These are phyloP conservation scores for Leucoptera coffeella DNA, from an alignment of 2,888 invertebrate species.

Conservation along the genomic window DNA sequence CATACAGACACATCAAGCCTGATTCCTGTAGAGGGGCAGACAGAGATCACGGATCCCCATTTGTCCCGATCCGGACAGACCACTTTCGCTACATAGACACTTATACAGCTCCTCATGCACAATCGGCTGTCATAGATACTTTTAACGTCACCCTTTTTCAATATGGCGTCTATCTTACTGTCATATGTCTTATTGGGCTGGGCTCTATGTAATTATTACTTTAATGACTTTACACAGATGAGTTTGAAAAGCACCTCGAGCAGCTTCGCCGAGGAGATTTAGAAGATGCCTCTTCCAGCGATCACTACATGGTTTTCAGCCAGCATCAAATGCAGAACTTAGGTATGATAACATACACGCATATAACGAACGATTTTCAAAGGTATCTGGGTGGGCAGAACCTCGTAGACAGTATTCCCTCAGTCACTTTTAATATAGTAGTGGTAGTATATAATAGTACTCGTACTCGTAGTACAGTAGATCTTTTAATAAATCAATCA, in stretches of 20 bases:
- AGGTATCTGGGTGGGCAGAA: neutral
- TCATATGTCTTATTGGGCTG: too few species aligned
- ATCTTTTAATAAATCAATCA: too few species aligned
- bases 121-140: too few species aligned
- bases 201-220: neutral
- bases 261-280: conserved; percentile 32
- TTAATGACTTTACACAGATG: conserved; percentile 20
- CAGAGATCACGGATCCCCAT: too few species aligned
- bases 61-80: too few species aligned
- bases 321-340: conserved; percentile 46
- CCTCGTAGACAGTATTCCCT: neutral
- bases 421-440: too few species aligned
- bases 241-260: conserved; percentile 26
- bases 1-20: too few species aligned
- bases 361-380: neutral
- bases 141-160: too few species aligned
- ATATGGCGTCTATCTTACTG: too few species aligned
- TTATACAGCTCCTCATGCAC: too few species aligned
- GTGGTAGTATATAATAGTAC: neutral
- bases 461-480: neutral
- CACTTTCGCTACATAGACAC: too few species aligned
- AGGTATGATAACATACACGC: conserved; percentile 16
- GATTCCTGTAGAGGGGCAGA: too few species aligned
- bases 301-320: conserved; percentile 35
- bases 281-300: conserved; percentile 23